phyloP scores from a whole-genome alignment of 2,113 vertebrate genomes.

The Alligator mississippiensis region DNA sequence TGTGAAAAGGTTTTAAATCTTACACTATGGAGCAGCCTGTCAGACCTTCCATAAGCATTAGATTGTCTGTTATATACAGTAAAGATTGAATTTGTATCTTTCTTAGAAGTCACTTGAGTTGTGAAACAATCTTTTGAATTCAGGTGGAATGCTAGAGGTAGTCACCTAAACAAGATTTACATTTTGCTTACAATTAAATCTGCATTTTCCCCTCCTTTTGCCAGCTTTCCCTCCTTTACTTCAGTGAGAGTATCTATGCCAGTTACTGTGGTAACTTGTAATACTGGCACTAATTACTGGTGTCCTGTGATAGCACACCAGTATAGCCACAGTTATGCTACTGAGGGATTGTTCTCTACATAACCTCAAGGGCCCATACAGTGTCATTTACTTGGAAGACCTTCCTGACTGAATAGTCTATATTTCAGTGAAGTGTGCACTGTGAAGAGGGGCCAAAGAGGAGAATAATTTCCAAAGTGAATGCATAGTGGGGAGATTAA shows the following conservation, averaged over 20 bases:
- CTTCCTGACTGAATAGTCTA: too few species aligned
- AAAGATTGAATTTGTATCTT: background rate
- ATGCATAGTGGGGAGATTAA: too few species aligned
- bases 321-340: background rate
- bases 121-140: background rate
- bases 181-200: background rate
- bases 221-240: background rate
- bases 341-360: background rate
- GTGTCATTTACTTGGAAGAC: background rate
- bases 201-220: background rate
- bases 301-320: conserved; percentile 13
- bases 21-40: background rate
- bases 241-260: conserved; percentile 15
- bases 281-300: background rate
- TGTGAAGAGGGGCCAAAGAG: too few species aligned
- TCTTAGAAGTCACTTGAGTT: background rate
- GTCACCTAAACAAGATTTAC: background rate
- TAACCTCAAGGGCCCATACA: background rate
- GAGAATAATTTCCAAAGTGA: too few species aligned
- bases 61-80: background rate
- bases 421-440: too few species aligned
- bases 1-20: conserved; percentile 19
- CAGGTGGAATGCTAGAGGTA: background rate
- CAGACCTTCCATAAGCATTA: conserved; percentile 14
- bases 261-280: conserved; percentile 51